Evolutionary conservation across 2,797 vertebrate genomes (phyloP).

Genomic region (Enteromius trimaculatus): DNA sequence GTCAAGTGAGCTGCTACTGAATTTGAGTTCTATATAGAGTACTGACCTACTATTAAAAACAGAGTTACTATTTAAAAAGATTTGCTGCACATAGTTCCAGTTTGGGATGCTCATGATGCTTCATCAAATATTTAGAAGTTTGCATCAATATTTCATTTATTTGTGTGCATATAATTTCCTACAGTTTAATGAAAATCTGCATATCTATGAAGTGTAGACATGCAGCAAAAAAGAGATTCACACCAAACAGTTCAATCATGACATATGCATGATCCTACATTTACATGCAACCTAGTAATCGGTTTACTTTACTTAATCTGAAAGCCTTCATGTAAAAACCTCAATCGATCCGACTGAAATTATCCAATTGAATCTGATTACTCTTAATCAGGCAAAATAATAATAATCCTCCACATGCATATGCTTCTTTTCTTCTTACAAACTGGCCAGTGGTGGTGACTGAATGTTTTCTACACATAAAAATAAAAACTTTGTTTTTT

Average conservation of each 20-base stretch:
- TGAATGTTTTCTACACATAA: background rate
- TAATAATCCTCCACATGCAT: background rate
- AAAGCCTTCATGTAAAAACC: too few species aligned
- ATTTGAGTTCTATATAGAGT: slow-evolving; percentile 3
- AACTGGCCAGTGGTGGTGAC: background rate
- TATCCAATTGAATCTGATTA: background rate
- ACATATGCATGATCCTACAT: background rate
- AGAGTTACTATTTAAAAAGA: background rate
- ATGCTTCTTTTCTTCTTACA: background rate
- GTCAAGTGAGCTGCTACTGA: slow-evolving; percentile 17
- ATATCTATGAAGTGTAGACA: background rate
- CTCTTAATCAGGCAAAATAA: background rate
- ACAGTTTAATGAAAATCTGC: background rate
- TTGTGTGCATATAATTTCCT: background rate
- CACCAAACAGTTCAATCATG: background rate
- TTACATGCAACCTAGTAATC: background rate
- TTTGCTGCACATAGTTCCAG: background rate
- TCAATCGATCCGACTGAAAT: background rate
- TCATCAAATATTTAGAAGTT: background rate
- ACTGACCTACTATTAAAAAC: background rate
- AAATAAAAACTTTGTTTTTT: background rate
- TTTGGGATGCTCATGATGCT: background rate
- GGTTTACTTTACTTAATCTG: background rate
- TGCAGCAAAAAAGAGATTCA: background rate
- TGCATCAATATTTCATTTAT: background rate